Evolutionary conservation across 2,797 vertebrate genomes (phyloP).

Genomic region (Columba guinea): DNA sequence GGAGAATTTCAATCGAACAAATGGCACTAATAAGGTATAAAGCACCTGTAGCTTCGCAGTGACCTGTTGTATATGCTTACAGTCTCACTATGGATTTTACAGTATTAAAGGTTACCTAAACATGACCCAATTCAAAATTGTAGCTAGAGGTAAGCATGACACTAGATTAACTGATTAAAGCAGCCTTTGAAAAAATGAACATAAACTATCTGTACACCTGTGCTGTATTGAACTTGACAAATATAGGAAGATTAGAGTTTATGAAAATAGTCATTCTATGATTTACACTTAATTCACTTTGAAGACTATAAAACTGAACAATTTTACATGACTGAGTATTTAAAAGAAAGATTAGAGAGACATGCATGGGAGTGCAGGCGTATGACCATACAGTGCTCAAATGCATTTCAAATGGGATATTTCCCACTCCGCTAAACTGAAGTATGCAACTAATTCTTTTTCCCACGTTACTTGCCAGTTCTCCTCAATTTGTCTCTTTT

Average conservation of each 20-base stretch:
- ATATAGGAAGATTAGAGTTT: background rate
- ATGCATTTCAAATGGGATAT: background rate
- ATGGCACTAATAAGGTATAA: conserved; percentile 27
- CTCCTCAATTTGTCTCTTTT: conserved; percentile 28
- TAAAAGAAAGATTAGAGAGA: background rate
- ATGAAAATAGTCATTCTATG: background rate
- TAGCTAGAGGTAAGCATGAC: background rate
- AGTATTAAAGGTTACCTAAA: background rate
- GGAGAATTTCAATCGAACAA: conserved; percentile 20
- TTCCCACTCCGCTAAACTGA: background rate
- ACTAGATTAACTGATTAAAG: background rate
- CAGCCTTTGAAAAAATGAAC: background rate
- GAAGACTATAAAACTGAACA: conserved; percentile 17
- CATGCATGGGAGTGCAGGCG: background rate
- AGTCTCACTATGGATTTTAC: background rate
- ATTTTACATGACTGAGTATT: background rate
- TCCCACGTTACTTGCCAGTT: background rate
- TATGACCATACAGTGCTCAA: background rate
- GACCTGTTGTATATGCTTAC: background rate
- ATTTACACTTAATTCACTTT: conserved; percentile 27
- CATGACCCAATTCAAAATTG: background rate
- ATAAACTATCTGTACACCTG: background rate
- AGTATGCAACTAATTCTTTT: background rate
- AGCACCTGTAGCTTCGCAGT: background rate
- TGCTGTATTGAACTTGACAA: background rate